phyloP scores from a whole-genome alignment of 2,797 vertebrate species.

The Poeciliopsis infans region DNA sequence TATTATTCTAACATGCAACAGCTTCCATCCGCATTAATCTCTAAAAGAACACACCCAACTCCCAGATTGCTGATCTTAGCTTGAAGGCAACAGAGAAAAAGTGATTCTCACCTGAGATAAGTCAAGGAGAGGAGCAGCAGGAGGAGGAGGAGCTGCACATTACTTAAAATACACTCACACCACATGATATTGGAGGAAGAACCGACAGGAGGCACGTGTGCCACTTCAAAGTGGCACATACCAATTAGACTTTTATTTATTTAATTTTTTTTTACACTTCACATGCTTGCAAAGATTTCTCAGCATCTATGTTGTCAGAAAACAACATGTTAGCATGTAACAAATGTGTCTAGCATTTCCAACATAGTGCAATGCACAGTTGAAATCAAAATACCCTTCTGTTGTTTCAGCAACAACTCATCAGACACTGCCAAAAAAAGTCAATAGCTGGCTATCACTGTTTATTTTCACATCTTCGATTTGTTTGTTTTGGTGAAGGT shows the following conservation, averaged over 20 bases:
- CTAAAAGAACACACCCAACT: constrained; percentile 77
- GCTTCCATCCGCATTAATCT: constrained; percentile 80
- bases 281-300: constrained; percentile 16
- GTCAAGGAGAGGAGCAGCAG: constrained; percentile 54
- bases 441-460: constrained; percentile 61
- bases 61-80: constrained; percentile 79
- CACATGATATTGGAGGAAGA: constrained; percentile 30
- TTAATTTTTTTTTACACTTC: constrained; percentile 3
- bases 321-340: constrained; percentile 14
- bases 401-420: constrained; percentile 45
- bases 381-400: constrained; percentile 25
- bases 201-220: constrained; percentile 28
- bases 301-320: background rate
- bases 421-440: constrained; percentile 56
- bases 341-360: constrained; percentile 13
- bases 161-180: constrained; percentile 58
- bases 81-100: constrained; percentile 64
- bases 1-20: constrained; percentile 80
- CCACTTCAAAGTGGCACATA: constrained; percentile 16
- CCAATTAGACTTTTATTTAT: constrained; percentile 8
- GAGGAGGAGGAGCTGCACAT: constrained; percentile 41
- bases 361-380: constrained; percentile 14
- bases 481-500: constrained; percentile 83
- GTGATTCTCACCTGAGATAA: constrained; percentile 83
- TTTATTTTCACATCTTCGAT: constrained; percentile 70